Conservation (phyloP, 2,113 vertebrate species). For the Syrrhaptes paradoxus region DNA sequence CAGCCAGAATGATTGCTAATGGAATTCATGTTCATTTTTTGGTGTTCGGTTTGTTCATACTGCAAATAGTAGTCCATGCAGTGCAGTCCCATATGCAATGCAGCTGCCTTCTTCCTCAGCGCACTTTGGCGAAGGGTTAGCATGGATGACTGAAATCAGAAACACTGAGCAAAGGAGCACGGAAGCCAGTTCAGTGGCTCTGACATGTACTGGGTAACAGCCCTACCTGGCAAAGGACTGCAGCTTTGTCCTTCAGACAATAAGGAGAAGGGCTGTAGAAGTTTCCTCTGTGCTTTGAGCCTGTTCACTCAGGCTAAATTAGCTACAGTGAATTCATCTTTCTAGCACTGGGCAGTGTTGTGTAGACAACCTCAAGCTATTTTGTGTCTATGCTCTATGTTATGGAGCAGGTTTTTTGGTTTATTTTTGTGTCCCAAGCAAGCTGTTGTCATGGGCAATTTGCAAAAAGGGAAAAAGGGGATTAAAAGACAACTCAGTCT, state of each 20-base stretch:
- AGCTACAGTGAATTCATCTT: not conserved
- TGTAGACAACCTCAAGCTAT: not conserved
- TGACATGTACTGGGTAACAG: not conserved
- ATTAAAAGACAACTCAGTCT: not conserved
- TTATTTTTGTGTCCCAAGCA: not conserved
- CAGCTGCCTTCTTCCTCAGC: not conserved
- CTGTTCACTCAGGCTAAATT: accelerated
- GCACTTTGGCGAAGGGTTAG: not conserved
- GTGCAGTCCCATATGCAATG: not conserved
- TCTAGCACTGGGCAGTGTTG: not conserved
- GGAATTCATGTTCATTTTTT: not conserved
- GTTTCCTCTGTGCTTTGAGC: not conserved
- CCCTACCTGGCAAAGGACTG: not conserved
- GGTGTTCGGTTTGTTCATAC: not conserved
- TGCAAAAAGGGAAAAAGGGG: not conserved
- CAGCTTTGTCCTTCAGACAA: not conserved
- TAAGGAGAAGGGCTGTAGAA: not conserved
- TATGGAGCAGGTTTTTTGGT: not conserved
- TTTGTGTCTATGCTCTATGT: not conserved
- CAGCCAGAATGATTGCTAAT: not conserved
- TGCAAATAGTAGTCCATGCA: not conserved
- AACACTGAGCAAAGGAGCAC: not conserved
- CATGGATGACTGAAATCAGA: not conserved
- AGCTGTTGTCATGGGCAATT: not conserved
- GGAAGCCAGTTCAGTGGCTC: not conserved